Base-by-base conservation (phyloP, 2,797 vertebrate species). In the Triplophysa yarkandensis region DNA sequence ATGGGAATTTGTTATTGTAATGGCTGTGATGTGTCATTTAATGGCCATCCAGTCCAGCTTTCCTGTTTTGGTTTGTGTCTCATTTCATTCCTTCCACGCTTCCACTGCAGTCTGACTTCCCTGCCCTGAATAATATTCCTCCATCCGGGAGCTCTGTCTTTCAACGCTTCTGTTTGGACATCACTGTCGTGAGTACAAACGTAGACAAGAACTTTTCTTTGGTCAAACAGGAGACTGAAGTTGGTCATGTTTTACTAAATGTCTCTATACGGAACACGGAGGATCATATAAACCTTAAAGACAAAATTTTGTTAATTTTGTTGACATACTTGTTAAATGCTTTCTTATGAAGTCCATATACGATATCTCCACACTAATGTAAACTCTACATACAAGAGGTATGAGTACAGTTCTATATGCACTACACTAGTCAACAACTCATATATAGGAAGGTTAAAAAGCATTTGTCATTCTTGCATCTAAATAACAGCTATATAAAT, bases 51-150 rank as follows among this genome's bases (percentile, higher is more conserved):
- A 52, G 44, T 30, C 66, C 71, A 58, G 41, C 74, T 64, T 82
- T 84, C 83, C 67, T 85, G 80, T 78, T 85, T 68, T 78, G 72
- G 54, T 80, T 70, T 74, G 70, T 63, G 62, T 63, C 23, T 68
- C 36, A 27, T 61, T 57, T 81, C 34, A 72, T 63, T 55, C 46
- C 17, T 17, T 30, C 68, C 36, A 55, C 19, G 28, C 71, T 54
- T 32, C 7, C n/a, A 5, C n/a, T 77, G 34, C 63, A 34, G 23
- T 48, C 34, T 27, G 60, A 25, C 43, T 43, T 44, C 41, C 55
- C 70, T 54, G 52, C 44, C 52, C 36, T 44, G 41, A 17, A 39
- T 64, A 58, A 58, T 39, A 76, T 34, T 55, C 34, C 63, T 32
- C 55, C 19, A 65, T 32, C 19, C 27, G 61, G 57, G 60, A 4